A percentile compares a stretch with the other conserved stretches of the same genome.
These are phyloP conservation scores for Erythrocebus patas DNA, from an alignment of 2,113 vertebrate genomes.

Conservation along the genomic window DNA sequence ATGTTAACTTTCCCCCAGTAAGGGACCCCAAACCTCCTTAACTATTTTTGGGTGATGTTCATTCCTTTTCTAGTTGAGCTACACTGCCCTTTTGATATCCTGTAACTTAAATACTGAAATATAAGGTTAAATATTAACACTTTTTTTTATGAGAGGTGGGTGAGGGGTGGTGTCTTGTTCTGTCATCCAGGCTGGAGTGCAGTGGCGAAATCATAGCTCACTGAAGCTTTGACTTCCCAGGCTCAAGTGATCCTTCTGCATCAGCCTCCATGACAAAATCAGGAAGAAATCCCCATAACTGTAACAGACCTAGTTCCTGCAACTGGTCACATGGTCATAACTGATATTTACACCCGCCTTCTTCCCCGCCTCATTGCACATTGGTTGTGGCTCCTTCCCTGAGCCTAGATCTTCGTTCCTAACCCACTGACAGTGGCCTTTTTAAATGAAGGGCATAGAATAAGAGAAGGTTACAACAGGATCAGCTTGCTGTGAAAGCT, in stretches of 20 bases:
- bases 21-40: not conserved
- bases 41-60: not conserved
- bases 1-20: not conserved
- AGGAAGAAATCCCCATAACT: not conserved
- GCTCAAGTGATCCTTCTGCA: no score
- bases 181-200: no score
- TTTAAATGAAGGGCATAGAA: not conserved
- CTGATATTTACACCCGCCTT: not conserved
- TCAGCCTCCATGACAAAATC: not conserved
- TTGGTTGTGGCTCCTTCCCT: not conserved
- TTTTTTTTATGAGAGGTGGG: no score
- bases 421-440: not conserved
- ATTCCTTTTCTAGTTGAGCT: not conserved
- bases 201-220: no score
- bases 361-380: not conserved
- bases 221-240: no score
- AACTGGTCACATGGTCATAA: not conserved
- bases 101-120: not conserved
- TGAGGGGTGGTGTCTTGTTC: no score
- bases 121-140: not conserved
- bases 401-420: not conserved
- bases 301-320: not conserved
- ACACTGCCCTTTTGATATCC: not conserved
- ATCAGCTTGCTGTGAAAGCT: not conserved
- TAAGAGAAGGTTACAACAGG: not conserved